phyloP scores from a whole-genome alignment of 2,888 invertebrate species.

The Zeuzera pyrina region DNA sequence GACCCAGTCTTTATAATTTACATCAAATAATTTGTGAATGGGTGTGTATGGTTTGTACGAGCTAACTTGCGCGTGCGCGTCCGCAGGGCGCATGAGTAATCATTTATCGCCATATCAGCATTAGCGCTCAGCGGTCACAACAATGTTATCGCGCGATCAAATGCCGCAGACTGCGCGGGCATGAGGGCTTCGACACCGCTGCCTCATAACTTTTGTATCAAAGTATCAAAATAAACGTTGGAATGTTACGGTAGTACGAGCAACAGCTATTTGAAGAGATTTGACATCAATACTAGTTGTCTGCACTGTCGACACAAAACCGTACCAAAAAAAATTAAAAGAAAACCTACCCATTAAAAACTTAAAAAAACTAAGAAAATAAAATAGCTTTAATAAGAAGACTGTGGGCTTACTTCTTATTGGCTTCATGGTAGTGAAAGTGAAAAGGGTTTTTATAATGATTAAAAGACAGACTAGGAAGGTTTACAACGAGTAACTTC shows the following conservation, averaged over 20 bases:
- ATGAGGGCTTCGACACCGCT: slow-evolving; percentile 18
- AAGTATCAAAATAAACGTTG: slow-evolving; percentile 6
- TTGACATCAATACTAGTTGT: slow-evolving; percentile 16
- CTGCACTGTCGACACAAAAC: neutral
- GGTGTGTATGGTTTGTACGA: neutral
- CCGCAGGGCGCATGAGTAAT: slow-evolving; percentile 11
- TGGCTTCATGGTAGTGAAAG: too few species aligned
- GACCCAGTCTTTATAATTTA: too few species aligned
- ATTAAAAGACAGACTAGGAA: too few species aligned
- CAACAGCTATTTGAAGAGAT: slow-evolving; percentile 19
- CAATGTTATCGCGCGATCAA: slow-evolving; percentile 40
- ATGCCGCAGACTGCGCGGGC: slow-evolving; percentile 17
- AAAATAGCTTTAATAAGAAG: too few species aligned
- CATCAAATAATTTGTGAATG: too few species aligned
- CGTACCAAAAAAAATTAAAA: neutral
- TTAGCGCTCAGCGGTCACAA: too few species aligned
- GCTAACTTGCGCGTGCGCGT: neutral
- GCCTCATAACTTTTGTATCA: slow-evolving; percentile 16
- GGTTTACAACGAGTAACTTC: too few species aligned
- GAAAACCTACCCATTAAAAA: too few species aligned
- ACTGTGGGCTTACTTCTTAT: too few species aligned
- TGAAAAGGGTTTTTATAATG: too few species aligned
- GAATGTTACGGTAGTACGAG: slow-evolving; percentile 20
- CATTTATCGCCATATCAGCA: slow-evolving; percentile 39
- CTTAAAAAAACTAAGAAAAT: too few species aligned